Conservation (phyloP, 2,113 vertebrate genomes). For the Cairina moschata region DNA sequence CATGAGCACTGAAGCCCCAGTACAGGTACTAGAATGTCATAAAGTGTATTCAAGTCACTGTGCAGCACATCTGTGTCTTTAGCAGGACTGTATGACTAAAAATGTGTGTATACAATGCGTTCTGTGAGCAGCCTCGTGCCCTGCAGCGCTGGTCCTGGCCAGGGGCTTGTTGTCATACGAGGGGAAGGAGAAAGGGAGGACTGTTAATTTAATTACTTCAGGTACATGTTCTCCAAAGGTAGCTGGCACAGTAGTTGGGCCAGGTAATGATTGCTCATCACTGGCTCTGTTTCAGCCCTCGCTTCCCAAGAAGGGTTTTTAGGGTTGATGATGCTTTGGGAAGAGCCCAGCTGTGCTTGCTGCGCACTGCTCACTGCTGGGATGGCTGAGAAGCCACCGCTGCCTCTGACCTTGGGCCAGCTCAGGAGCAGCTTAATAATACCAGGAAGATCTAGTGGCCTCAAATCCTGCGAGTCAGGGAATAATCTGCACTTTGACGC, state of each 20-base stretch:
- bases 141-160: neutral
- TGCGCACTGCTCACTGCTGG: rapidly evolving
- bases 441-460: neutral
- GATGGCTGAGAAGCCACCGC: neutral
- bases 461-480: neutral
- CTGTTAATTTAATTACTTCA: neutral
- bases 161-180: neutral
- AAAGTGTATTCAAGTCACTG: neutral
- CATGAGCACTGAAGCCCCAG: neutral
- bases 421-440: neutral
- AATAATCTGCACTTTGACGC: neutral
- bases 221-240: neutral
- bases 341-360: neutral
- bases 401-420: neutral
- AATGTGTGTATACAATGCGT: rapidly evolving
- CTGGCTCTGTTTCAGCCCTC: neutral
- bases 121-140: neutral
- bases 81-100: neutral
- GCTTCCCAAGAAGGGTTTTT: neutral
- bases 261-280: neutral
- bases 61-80: neutral
- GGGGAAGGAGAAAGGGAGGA: neutral
- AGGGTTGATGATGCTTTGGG: neutral
- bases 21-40: neutral
- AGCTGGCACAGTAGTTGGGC: neutral